These are phyloP conservation scores for Crypturellus undulatus DNA, from an alignment of 2,113 vertebrate species.

Conservation along the genomic window DNA sequence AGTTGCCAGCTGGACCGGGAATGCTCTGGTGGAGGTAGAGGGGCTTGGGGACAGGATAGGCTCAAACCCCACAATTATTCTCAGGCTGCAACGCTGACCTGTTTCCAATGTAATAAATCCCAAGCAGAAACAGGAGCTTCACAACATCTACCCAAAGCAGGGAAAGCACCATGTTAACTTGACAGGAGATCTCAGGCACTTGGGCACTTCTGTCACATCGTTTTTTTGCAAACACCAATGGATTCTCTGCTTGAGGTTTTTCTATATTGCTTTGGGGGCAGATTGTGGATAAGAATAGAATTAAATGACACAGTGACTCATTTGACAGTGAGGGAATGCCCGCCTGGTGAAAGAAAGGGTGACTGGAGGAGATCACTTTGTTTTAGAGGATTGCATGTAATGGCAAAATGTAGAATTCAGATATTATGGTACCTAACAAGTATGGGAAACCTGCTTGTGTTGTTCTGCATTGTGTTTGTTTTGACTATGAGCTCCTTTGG, in stretches of 20 bases:
- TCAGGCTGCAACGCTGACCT: neutral
- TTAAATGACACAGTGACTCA: neutral
- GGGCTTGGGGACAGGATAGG: neutral
- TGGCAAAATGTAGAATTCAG: neutral
- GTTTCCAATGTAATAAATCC: neutral
- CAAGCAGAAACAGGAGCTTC: neutral
- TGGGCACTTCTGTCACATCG: neutral
- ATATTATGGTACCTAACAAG: neutral
- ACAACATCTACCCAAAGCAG: neutral
- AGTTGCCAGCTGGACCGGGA: neutral
- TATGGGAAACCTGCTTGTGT: neutral
- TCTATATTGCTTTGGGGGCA: neutral
- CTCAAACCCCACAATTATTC: neutral
- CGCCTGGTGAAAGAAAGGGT: neutral
- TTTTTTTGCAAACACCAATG: neutral
- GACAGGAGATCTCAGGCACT: neutral
- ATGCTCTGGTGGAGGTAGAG: neutral
- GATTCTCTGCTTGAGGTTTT: neutral
- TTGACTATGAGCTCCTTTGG: neutral
- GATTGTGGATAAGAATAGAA: neutral
- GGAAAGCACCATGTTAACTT: neutral
- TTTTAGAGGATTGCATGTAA: neutral
- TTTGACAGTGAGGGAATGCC: neutral
- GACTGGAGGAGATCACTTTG: neutral
- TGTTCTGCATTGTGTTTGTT: neutral